Base-by-base conservation (phyloP, 2,797 vertebrate genomes). In the Gymnopithys bicolor region DNA sequence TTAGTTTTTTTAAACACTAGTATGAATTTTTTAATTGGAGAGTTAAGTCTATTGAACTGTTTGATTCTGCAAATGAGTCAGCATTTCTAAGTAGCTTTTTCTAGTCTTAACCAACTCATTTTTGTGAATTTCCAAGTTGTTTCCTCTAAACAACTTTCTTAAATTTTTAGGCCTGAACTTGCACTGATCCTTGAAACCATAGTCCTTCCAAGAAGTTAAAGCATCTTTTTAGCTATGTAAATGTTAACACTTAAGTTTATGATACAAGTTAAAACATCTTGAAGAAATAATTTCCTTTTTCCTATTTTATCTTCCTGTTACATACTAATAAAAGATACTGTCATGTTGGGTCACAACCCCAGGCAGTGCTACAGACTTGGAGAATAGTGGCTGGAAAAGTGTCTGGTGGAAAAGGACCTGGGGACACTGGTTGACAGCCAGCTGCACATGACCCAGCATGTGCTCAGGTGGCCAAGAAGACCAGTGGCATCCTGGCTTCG, bases 281-380 rank as follows among this genome's bases (percentile, higher is more conserved):
- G 45, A 68, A 81, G 48, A 84, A 88, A 76, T 49, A 28, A 52
- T 58, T 81, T 81, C 35, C 33, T 70, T 11, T 84, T 24, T 75
- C 17, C n/a, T 84, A 5, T 64, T 88, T 83, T 70, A 35, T 77
- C 58, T 87, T 89, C n/a, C 25, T 73, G 22, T 84, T 71, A 60
- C 71, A 69, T 49, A 19, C 27, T 58, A 48, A 45, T 37, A 56
- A 32, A 53, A 64, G 43, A 21, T 19, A 5, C 30, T 82, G 27
- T 49, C 35, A 27, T 55, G 25, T 55, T 7, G 5, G 48, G 35
- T 55, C 35, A 43, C 55, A 62, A 14, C 3, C 19, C 19, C 4
- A 22, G 25, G 28, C 39, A 46, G 52, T 33, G 13, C 39, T 25
- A 2, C 5, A 19, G 60, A 21, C 39, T 45, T 18, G 9, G 68